phyloP scores from a whole-genome alignment of 2,888 invertebrate species.

The Caenorhabditis sp. region DNA sequence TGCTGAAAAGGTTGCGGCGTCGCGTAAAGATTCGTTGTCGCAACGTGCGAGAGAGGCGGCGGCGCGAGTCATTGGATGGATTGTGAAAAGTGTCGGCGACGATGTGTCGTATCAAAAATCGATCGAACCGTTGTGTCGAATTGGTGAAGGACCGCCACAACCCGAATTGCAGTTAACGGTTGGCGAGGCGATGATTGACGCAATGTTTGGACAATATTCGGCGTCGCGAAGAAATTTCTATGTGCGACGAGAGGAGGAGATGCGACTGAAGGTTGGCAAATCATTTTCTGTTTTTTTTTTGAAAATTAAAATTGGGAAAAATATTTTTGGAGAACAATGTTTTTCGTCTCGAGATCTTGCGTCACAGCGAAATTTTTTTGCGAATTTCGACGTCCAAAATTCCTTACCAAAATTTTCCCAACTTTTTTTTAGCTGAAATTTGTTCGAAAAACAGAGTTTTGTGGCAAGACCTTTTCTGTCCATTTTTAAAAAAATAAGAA shows the following conservation, averaged over 20 bases:
- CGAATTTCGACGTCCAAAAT: too few species aligned
- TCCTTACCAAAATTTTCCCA: too few species aligned
- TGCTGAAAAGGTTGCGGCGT: conserved; percentile 48
- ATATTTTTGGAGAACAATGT: not conserved
- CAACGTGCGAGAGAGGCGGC: conserved; percentile 38
- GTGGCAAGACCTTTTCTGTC: too few species aligned
- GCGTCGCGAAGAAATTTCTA: conserved; percentile 26
- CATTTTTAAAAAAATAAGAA: too few species aligned
- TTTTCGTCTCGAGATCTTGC: too few species aligned
- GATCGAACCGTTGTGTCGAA: conserved; percentile 23
- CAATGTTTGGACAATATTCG: conserved; percentile 35
- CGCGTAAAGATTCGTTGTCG: conserved; percentile 49
- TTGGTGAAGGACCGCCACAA: conserved; percentile 59
- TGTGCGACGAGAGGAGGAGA: conserved; percentile 8
- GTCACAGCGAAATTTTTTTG: too few species aligned
- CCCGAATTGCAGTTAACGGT: conserved; percentile 56
- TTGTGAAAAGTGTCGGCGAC: conserved; percentile 10
- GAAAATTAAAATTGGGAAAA: too few species aligned
- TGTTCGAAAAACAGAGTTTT: too few species aligned
- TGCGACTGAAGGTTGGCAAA: conserved; percentile 7
- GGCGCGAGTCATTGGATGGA: conserved; percentile 32
- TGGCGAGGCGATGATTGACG: conserved; percentile 43
- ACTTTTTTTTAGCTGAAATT: too few species aligned
- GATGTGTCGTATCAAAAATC: conserved; percentile 11
- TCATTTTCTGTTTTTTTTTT: not conserved